Percentiles rank a stretch among this genome's conserved stretches.
phyloP scores from a whole-genome alignment of 2,113 vertebrate species.

The Oxygymnocypris stewartii region DNA sequence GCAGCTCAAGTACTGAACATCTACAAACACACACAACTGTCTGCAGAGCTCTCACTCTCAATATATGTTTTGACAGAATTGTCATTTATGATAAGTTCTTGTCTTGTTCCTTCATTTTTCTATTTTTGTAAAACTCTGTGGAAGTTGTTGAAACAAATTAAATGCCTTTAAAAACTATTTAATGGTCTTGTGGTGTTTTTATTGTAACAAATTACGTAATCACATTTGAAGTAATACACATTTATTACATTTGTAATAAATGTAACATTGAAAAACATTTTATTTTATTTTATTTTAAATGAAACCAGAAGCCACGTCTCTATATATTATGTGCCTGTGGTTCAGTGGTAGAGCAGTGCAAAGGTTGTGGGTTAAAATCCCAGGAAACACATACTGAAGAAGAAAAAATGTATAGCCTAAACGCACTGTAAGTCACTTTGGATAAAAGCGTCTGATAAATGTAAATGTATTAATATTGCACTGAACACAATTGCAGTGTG shows the following conservation, averaged over 20 bases:
- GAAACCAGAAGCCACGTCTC: background rate
- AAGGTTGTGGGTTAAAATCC: no score
- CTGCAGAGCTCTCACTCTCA: constrained; percentile 4
- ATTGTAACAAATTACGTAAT: background rate
- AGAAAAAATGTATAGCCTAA: no score
- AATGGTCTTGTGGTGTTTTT: background rate
- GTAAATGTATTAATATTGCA: background rate
- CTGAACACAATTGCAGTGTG: background rate
- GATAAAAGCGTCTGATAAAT: no score
- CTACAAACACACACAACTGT: background rate
- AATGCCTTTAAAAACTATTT: background rate
- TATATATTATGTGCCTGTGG: background rate
- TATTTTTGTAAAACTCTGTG: constrained; percentile 40
- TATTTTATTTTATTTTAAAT: background rate
- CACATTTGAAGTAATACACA: background rate
- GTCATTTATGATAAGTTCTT: constrained; percentile 11
- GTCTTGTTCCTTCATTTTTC: constrained; percentile 37
- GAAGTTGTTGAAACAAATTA: constrained; percentile 33
- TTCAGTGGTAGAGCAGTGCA: no score
- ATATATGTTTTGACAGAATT: constrained; percentile 25
- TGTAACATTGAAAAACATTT: background rate
- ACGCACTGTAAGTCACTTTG: no score
- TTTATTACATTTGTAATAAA: background rate
- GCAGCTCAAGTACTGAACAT: constrained; percentile 13
- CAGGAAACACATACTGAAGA: no score